These are phyloP conservation scores for Apistogramma diplotaenia DNA, from an alignment of 2,113 vertebrate genomes.

Conservation along the genomic window DNA sequence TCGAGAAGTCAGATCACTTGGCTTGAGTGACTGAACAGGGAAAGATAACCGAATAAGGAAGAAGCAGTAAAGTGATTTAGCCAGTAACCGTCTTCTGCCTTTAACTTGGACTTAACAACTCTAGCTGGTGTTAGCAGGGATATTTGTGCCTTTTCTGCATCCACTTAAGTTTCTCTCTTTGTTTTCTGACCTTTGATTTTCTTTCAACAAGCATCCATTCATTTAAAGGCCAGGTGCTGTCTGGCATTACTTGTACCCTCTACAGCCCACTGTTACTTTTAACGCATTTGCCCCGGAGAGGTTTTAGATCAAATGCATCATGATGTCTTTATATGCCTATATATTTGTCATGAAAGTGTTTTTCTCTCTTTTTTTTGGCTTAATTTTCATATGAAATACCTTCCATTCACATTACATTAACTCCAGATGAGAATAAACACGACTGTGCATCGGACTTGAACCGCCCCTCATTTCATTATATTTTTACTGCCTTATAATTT, in stretches of 20 bases:
- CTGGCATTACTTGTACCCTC: neutral
- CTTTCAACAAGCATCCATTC: constrained; percentile 22
- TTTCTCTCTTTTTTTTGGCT: too few species aligned
- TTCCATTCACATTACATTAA: neutral
- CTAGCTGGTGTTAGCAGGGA: neutral
- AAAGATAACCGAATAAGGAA: neutral
- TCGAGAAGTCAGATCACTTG: neutral
- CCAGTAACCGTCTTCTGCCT: neutral
- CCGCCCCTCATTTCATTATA: neutral
- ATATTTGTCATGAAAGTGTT: too few species aligned
- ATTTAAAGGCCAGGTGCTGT: constrained; percentile 15
- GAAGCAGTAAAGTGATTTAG: neutral
- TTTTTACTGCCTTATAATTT: neutral
- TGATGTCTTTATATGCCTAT: too few species aligned
- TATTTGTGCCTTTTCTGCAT: neutral
- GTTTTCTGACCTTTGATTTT: constrained; percentile 4
- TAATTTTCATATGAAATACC: neutral
- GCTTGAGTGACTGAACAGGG: neutral
- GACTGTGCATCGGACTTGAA: neutral
- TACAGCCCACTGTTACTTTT: neutral
- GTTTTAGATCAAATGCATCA: neutral
- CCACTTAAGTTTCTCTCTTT: neutral
- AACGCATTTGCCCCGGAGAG: neutral
- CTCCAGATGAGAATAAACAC: neutral
- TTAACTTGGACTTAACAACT: neutral